Evolutionary conservation across 2,888 invertebrate genomes (phyloP), one percentile per base, ranked within the genome.

Genomic region (Drosophila subsilvestris): DNA sequence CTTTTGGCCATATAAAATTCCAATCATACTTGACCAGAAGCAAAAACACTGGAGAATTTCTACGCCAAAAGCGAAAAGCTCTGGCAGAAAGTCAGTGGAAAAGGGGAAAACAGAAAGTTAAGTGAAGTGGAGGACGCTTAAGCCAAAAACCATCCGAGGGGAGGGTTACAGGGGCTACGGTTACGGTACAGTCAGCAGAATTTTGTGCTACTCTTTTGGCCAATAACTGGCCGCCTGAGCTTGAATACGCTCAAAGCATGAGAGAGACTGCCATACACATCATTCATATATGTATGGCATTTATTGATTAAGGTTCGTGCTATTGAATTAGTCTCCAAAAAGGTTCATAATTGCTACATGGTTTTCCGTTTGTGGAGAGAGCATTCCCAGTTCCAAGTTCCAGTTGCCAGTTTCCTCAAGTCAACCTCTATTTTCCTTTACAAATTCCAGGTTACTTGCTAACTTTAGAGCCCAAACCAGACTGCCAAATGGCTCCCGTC

Each of bases 1-100:
- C 85, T 79, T 72, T 61, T 68, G 69, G 78, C 80, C 79, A 87
- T 87, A 87, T 84, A 87, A 84, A 84, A 87, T 84, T 84, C 84
- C 84, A 84, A 84, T 84, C 84, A 84, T 84, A 84, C 84, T 84
- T 84, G 84, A 87, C 84, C 84, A 76, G 87, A 74, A 82, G 80
- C 78, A 79, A 84, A 80, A 82, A 84, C 87, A 84, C 86, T 87
- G 78, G 80, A 78, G 87, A 82, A 70, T 84, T 84, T 74, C 49
- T 25, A 51, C 55, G 47, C 54, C 60, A 76, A 66, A 51, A 63
- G 32, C 45, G 25, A 43, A 42, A 60, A 63, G 32, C 44, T 32
- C 55, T 49, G 55, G 42, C 43, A 32, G 54, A 42, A 53, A 45
- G 32, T 27, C 18, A 54, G 18, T 14, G 56, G 17, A 50, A 43